phyloP scores from a whole-genome alignment of 2,113 vertebrate genomes.

The Myrmecophaga tridactyla region DNA sequence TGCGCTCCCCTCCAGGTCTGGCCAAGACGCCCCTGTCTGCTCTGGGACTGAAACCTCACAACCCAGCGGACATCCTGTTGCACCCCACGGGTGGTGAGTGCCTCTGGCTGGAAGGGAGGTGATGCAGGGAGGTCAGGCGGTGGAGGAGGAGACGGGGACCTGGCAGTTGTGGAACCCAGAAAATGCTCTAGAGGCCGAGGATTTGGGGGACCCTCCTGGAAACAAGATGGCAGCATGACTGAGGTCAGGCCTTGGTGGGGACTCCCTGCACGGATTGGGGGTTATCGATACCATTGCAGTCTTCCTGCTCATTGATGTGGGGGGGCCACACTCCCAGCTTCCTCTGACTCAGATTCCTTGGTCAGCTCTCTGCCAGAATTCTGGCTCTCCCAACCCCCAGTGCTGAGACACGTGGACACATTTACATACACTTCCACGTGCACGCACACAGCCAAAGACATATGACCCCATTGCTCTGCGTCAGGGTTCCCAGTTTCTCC shows the following conservation, averaged over 20 bases:
- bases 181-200: neutral
- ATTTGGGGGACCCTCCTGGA: neutral
- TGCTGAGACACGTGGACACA: neutral
- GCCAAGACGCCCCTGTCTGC: conserved; percentile 97
- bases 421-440: accelerated
- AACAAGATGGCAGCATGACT: neutral
- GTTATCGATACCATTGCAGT: neutral
- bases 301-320: neutral
- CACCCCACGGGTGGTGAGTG: conserved; percentile 94
- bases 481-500: neutral
- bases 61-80: conserved; percentile 93
- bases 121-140: neutral
- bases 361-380: neutral
- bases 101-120: accelerated
- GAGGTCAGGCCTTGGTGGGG: neutral
- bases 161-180: neutral
- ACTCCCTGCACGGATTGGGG: neutral
- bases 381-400: accelerated
- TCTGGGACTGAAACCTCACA: conserved; percentile 96
- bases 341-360: neutral
- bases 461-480: neutral
- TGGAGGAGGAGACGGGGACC: neutral
- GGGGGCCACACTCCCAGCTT: accelerated
- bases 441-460: neutral
- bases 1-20: conserved; percentile 95